Evolutionary conservation across 2,797 vertebrate species (phyloP), one percentile per base, ranked within the genome.

Genomic region (Megalops cyprinoides): DNA sequence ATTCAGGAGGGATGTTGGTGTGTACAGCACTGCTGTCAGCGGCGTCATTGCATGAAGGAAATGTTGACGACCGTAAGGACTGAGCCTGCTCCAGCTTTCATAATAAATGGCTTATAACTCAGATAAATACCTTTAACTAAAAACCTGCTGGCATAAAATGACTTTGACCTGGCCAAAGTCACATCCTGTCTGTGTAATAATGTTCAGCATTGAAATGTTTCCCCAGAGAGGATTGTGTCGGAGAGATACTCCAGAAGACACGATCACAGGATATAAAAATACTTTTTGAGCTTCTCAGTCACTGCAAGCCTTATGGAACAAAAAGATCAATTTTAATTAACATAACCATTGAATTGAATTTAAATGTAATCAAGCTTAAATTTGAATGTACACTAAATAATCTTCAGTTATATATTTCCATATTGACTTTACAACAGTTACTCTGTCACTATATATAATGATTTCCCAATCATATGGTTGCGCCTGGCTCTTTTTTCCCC

Each of bases 111-210:
- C 53, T 79, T 73, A 73, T 28, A 73, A 49, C 49, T n/a, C 6
- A 37, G 78, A 37, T 25, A 79, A 20, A n/a, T n/a, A n/a, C n/a
- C n/a, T n/a, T n/a, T n/a, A n/a, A 51, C 56, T 56, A 37, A 71
- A 46, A 15, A 37, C 34, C 44, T 23, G 20, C 12, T 18, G 76
- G 53, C 51, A 44, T 42, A 65, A 78, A 23, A 79, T 39, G 20
- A 58, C 71, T 60, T 62, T 73, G 31, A 62, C 48, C 15, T 37
- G 56, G 73, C 55, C 73, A 51, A 80, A 65, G 44, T 81, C 28
- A 49, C 58, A 42, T 1, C 39, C 23, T 76, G 76, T 62, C 37
- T 53, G 49, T 55, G 56, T 62, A 56, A 44, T 34, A 62, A 53
- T 65, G 65, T 76, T 37, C 28, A 15, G 60, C 69, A 73, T n/a